Conservation (phyloP, 2,888 invertebrate genomes). For the Erannis defoliaria region DNA sequence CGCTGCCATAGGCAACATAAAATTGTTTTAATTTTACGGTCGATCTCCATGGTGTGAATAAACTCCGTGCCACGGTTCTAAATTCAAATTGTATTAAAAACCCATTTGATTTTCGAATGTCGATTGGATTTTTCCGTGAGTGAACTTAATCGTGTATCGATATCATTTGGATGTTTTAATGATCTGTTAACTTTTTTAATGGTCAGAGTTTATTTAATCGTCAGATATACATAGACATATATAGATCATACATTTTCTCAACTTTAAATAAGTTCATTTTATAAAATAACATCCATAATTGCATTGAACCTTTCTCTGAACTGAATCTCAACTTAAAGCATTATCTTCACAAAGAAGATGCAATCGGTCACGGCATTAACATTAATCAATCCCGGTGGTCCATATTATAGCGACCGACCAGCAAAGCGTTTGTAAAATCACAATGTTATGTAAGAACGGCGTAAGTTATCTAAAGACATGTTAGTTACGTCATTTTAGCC, state of each 20-base stretch:
- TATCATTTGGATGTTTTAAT: slow-evolving; percentile 7
- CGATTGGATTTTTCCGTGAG: slow-evolving; percentile 51
- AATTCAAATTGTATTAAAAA: slow-evolving; percentile 65
- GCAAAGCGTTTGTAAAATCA: slow-evolving; percentile 64
- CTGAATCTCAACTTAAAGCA: slow-evolving; percentile 45
- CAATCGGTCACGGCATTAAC: slow-evolving; percentile 60
- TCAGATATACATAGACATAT: not conserved
- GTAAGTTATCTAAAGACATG: slow-evolving; percentile 8
- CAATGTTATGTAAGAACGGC: slow-evolving; percentile 15
- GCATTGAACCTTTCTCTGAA: slow-evolving; percentile 43
- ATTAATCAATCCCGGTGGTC: slow-evolving; percentile 70
- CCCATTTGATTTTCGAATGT: slow-evolving; percentile 61
- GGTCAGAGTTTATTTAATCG: slow-evolving; percentile 3
- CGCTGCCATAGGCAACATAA: slow-evolving; percentile 21
- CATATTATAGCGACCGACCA: slow-evolving; percentile 59
- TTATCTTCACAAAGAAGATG: slow-evolving; percentile 59
- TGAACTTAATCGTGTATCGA: slow-evolving; percentile 23
- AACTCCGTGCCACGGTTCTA: slow-evolving; percentile 58
- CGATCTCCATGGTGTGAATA: slow-evolving; percentile 66
- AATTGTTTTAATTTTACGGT: slow-evolving; percentile 62
- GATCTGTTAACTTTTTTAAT: slow-evolving; percentile 7
- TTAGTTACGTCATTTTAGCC: slow-evolving; percentile 22
- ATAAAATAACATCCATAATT: too few relatives aligned
- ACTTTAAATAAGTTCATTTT: too few relatives aligned
- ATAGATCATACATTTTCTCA: not conserved